Evolutionary conservation across 2,888 invertebrate species (phyloP).

Genomic region (Hemaris fuciformis): DNA sequence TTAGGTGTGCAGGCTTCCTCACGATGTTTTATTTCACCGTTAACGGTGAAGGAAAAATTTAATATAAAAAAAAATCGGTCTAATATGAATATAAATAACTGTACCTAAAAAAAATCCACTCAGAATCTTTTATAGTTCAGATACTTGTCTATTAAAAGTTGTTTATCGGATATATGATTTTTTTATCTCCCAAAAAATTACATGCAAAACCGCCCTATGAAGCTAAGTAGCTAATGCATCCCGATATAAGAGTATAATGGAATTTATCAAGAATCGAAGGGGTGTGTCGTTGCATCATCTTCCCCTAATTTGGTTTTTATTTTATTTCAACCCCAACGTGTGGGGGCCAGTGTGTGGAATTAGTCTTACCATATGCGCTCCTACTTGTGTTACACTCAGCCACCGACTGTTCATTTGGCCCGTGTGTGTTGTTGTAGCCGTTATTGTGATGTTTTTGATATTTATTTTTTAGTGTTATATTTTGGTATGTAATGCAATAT

Average conservation of each 20-base stretch:
- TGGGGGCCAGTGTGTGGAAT: constrained; percentile 66
- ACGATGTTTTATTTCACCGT: no score
- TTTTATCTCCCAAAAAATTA: no score
- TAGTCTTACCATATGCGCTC: constrained; percentile 80
- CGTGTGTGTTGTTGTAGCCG: constrained; percentile 25
- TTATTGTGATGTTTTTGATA: background rate
- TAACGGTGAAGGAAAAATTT: no score
- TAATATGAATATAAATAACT: no score
- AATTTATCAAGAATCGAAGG: constrained; percentile 80
- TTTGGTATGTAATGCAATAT: no score
- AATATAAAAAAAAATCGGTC: no score
- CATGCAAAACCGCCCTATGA: constrained; percentile 36
- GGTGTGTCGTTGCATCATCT: constrained; percentile 77
- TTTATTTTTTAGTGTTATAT: no score
- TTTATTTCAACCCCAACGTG: constrained; percentile 69
- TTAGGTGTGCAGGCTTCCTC: no score
- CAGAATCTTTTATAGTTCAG: no score
- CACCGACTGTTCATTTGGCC: constrained; percentile 66
- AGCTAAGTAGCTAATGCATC: constrained; percentile 61
- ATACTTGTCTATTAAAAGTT: no score
- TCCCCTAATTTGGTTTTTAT: constrained; percentile 79
- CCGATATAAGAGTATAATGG: constrained; percentile 71
- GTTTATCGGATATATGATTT: no score
- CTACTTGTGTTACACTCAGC: constrained; percentile 74
- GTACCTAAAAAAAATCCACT: no score